Base-by-base conservation (phyloP, 2,113 vertebrate species). In the Otocyon megalotis region DNA sequence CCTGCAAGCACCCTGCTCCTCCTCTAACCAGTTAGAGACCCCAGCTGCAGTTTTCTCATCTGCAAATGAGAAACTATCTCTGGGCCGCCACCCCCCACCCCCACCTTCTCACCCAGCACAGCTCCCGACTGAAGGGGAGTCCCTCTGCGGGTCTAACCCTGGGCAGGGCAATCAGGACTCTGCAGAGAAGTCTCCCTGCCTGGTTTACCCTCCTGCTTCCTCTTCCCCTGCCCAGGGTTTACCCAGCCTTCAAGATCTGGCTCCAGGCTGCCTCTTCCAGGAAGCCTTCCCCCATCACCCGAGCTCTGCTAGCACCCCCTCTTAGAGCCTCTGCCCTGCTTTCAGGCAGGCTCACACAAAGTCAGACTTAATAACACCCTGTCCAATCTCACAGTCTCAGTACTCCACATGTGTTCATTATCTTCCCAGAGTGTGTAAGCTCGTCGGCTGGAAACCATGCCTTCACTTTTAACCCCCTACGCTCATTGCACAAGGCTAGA, bases 231-330 rank as follows among this genome's bases (percentile, higher is more conserved):
- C 48, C 20, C 16, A 54, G 62, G 63, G 43, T 24, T 24, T 28
- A 50, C 24, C 65, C 19, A 14, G 32, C 22, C 71, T 77, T 48
- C n/a, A 69, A 48, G 63, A 48, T 85, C 90, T 69, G 69, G 24
- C 48, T 96, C 37, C n/a, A 53, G 83, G 56, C 30, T 92, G 35
- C 56, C 87, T 94, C 96, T 84, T 97, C 92, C 85, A 85, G 81
- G 94, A 88, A 91, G 76, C 35, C 54, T 43, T 83, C 69, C 35
- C 9, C 8, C 1, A 16, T 62, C 37, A 13, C 50, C 56, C 74
- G 1, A 7, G 24, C 48, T 83, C 37, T 80, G 62, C 65, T 54
- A 63, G 20, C 10, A 65, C 53, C 32, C 26, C 63, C 10, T 74
- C 82, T 84, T 54, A 86, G 72, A 76, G 53, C 9, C 32, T 54